phyloP scores from a whole-genome alignment of 2,888 invertebrate genomes.

The Conomelus anceps region DNA sequence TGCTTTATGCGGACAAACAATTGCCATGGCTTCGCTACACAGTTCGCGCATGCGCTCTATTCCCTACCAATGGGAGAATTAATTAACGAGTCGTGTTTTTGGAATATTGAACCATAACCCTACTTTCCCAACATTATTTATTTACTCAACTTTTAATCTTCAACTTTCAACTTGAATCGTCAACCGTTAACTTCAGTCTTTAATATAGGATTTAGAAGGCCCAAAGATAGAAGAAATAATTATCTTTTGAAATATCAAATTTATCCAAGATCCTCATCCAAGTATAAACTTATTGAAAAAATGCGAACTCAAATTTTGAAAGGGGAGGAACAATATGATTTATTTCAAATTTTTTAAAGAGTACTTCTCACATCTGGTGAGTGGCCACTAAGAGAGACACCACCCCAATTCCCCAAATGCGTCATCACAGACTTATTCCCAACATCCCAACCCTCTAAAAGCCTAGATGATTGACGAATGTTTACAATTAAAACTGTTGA shows the following conservation, averaged over 20 bases:
- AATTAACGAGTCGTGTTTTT: too few species aligned
- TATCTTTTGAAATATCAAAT: background rate
- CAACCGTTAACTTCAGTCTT: too few species aligned
- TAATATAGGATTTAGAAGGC: too few species aligned
- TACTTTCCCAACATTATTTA: too few species aligned
- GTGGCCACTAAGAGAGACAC: background rate
- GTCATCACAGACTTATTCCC: background rate
- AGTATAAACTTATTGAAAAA: background rate
- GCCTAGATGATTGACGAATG: background rate
- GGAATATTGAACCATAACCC: too few species aligned
- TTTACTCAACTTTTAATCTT: too few species aligned
- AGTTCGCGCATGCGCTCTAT: too few species aligned
- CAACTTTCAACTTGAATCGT: too few species aligned
- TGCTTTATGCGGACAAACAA: too few species aligned
- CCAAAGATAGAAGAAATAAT: too few species aligned
- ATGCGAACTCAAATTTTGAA: background rate
- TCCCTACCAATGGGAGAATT: too few species aligned
- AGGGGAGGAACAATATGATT: background rate
- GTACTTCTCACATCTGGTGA: background rate
- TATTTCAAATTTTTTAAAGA: background rate
- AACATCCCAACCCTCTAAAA: background rate
- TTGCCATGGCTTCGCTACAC: too few species aligned
- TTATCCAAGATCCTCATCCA: background rate
- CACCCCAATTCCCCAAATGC: background rate
- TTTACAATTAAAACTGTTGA: background rate